phyloP scores from a whole-genome alignment of 2,113 vertebrate genomes.

The Clarias magur region DNA sequence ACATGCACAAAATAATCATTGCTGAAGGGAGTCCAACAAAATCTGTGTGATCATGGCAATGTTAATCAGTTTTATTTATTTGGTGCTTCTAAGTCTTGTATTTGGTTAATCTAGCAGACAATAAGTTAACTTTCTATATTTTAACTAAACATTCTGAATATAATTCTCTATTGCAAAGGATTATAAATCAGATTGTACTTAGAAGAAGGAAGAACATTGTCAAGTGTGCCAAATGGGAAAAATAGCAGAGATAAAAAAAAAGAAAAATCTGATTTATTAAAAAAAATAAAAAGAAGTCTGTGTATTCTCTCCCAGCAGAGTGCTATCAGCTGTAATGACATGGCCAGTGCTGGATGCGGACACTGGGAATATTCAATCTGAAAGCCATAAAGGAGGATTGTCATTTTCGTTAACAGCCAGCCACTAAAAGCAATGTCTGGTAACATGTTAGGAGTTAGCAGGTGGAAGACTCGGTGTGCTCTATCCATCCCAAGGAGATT shows the following conservation, averaged over 20 bases:
- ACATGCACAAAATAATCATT: too few species aligned
- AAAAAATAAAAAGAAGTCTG: slow-evolving; percentile 53
- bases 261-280: slow-evolving; percentile 1
- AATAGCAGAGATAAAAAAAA: neutral
- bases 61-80: neutral
- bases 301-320: slow-evolving; percentile 66
- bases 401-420: slow-evolving; percentile 73
- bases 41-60: too few species aligned
- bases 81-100: neutral
- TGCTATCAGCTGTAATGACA: slow-evolving; percentile 75
- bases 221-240: slow-evolving; percentile 11
- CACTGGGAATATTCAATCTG: slow-evolving; percentile 73
- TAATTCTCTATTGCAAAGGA: neutral
- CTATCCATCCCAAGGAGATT: slow-evolving; percentile 72
- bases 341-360: slow-evolving; percentile 60
- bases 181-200: neutral
- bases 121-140: slow-evolving; percentile 1
- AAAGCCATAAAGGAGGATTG: slow-evolving; percentile 75
- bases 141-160: slow-evolving; percentile 10
- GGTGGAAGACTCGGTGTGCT: slow-evolving; percentile 68
- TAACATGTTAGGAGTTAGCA: slow-evolving; percentile 71
- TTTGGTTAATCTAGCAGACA: slow-evolving; percentile 2
- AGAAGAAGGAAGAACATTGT: slow-evolving; percentile 21
- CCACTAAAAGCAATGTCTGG: slow-evolving; percentile 78
- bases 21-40: too few species aligned